Percentiles rank a stretch among this genome's conserved stretches.
phyloP scores from a whole-genome alignment of 2,113 vertebrate species.

The Laterallus jamaicensis region DNA sequence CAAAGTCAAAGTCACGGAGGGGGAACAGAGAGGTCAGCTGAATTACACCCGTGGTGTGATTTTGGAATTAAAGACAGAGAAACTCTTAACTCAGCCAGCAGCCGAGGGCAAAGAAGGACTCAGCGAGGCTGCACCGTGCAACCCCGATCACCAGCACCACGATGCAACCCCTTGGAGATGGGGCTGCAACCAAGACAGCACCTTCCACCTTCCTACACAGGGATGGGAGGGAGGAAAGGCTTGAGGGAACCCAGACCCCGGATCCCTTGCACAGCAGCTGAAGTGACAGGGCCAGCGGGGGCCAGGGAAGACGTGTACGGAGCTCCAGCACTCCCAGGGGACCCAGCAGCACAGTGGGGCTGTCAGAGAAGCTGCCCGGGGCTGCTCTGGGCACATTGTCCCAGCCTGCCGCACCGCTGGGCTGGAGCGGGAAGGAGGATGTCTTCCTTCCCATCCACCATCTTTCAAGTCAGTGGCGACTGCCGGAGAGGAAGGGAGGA shows the following conservation, averaged over 20 bases:
- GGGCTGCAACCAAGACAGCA: background rate
- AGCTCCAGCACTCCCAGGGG: background rate
- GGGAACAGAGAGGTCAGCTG: background rate
- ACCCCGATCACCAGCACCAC: background rate
- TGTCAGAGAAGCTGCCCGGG: accelerated
- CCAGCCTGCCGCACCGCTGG: accelerated
- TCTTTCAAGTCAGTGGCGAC: slow-evolving; percentile 18
- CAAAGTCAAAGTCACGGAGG: accelerated
- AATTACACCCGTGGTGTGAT: background rate
- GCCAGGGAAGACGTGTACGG: background rate
- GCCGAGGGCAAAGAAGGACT: background rate
- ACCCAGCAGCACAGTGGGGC: accelerated
- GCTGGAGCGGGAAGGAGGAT: slow-evolving; percentile 20
- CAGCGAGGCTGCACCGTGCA: accelerated
- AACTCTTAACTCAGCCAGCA: background rate
- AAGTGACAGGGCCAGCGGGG: background rate
- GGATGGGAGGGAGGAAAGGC: background rate
- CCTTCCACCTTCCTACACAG: background rate
- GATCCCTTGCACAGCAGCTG: accelerated
- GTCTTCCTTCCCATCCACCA: slow-evolving; percentile 32
- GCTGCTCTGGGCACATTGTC: background rate
- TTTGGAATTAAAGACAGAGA: background rate
- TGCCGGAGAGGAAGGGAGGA: slow-evolving; percentile 63
- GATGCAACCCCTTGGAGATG: background rate
- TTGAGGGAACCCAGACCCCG: accelerated